Evolutionary conservation across 2,888 invertebrate species (phyloP), one percentile per base, ranked within the genome.

Genomic region (Zeuzera pyrina): DNA sequence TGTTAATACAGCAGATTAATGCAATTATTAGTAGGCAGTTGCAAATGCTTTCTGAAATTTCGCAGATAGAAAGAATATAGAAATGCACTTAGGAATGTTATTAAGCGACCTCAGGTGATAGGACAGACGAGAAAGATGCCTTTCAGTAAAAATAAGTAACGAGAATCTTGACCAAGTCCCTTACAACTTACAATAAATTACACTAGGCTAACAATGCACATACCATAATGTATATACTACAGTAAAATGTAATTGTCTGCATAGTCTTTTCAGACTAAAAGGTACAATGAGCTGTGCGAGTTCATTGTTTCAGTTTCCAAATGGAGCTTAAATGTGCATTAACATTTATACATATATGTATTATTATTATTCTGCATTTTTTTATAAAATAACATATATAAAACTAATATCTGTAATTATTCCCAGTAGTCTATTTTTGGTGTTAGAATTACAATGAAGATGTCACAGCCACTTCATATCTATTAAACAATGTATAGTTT

Each of bases 121-220:
- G 68, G 68, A 72, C 57, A 71, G 60, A 67, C 51, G 49, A 54
- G 57, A 48, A 49, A 49, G 52, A 48, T 57, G 53, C 51, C 49
- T 57, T 51, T 61, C 55, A 49, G 43, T 51, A 58, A 56, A 54
- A 56, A 51, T 54, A 61, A 44, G 59, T 58, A 59, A 54, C 52
- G 54, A 53, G 52, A 47, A 35, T 2, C 38, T 53, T 65, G 65
- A 72, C 69, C 73, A 67, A 55, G 64, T 72, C 70, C 72, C 74
- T 81, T 78, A 61, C 54, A 49, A 72, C 77, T 81, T 79, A 79
- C 53, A 63, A 71, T 74, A 78, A 74, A 74, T 73, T 68, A 81
- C 61, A 59, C 70, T 79, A 78, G 59, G 59, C 73, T 79, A 79
- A 79, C 72, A 71, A 72, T 69, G 71, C 70, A 78, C 68, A 56